These are phyloP conservation scores for Podarcis siculus DNA, from an alignment of 2,797 vertebrate species.

Conservation along the genomic window DNA sequence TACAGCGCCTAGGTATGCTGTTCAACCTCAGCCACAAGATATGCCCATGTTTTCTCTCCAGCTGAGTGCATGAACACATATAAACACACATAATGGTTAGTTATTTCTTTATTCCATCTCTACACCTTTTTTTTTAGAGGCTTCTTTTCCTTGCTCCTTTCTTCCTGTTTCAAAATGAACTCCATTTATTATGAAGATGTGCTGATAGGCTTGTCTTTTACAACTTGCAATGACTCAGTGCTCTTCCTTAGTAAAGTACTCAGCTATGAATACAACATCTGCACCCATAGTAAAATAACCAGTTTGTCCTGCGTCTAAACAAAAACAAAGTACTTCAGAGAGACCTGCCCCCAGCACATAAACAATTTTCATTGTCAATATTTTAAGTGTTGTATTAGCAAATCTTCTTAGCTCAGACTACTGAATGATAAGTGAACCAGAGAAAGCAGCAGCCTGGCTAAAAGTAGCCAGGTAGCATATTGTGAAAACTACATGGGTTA, in stretches of 20 bases:
- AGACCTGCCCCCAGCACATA: background rate
- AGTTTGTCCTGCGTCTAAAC: conserved; percentile 6
- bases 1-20: too few species aligned
- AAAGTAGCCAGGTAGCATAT: background rate
- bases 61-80: too few species aligned
- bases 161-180: fast-evolving
- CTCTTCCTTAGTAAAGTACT: conserved; percentile 14
- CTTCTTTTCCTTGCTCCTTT: background rate
- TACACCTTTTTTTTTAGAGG: background rate
- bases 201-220: background rate
- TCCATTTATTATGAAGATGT: background rate
- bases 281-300: background rate
- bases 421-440: background rate
- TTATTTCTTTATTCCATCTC: background rate
- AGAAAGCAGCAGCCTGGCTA: background rate
- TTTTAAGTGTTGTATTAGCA: background rate
- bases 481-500: background rate
- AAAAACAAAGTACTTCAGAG: background rate
- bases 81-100: background rate
- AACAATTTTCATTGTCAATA: background rate
- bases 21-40: too few species aligned
- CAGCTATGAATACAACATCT: background rate
- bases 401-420: background rate
- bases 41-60: too few species aligned
- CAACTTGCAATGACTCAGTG: background rate